Conservation (phyloP, 1,140 invertebrate species). For the Drosophila bocqueti region DNA sequence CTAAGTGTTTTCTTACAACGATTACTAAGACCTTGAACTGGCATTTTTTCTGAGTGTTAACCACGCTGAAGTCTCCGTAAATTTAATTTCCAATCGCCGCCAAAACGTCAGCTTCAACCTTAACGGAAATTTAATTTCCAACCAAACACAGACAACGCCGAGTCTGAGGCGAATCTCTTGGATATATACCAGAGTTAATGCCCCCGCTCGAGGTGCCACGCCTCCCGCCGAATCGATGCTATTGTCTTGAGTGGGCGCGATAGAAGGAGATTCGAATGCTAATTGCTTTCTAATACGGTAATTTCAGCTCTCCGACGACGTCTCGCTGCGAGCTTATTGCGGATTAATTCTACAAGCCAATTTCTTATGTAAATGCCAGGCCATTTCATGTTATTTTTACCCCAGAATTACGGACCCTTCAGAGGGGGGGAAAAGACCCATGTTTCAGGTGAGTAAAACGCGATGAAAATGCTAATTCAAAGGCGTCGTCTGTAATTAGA, state of each 20-base stretch:
- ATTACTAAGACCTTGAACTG: too few relatives aligned
- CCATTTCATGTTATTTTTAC: constrained; percentile 70
- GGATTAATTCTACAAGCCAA: constrained; percentile 85
- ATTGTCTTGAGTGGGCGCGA: constrained; percentile 49
- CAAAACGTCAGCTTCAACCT: constrained; percentile 57
- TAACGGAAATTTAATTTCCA: constrained; percentile 83
- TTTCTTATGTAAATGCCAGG: constrained; percentile 82
- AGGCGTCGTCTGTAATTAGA: constrained; percentile 72
- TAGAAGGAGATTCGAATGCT: constrained; percentile 78
- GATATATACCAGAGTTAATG: constrained; percentile 21
- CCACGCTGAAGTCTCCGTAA: constrained; percentile 43
- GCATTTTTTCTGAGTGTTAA: constrained; percentile 30
- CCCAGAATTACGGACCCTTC: constrained; percentile 14
- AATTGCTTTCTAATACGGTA: constrained; percentile 85
- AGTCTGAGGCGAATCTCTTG: constrained; percentile 5
- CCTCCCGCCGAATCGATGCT: neutral
- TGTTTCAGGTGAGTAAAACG: constrained; percentile 49
- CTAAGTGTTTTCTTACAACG: too few relatives aligned
- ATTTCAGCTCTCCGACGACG: constrained; percentile 66
- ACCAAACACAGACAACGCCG: constrained; percentile 20
- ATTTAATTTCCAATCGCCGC: constrained; percentile 74
- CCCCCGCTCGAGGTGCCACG: constrained; percentile 36
- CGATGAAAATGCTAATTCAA: constrained; percentile 68
- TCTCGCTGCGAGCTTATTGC: constrained; percentile 78
- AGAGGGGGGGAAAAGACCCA: neutral